Base-by-base conservation (phyloP, 2,113 vertebrate species). In the Rhinoptilus africanus region DNA sequence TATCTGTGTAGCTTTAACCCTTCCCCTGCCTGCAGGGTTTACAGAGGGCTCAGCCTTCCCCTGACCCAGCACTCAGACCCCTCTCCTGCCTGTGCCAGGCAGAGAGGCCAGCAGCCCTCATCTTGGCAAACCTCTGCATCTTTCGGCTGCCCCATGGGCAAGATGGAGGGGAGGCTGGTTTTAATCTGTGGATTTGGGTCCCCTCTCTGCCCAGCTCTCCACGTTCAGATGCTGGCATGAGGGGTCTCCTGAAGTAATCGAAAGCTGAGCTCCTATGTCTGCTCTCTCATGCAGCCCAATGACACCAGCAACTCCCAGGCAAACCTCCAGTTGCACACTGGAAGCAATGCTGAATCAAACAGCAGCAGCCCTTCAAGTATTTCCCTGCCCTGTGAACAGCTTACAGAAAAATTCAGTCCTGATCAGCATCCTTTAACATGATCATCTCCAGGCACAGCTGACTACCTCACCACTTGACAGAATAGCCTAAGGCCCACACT, bases 61-160 rank as follows among this genome's bases (percentile, higher is more conserved):
- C 54, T 45, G 15, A 11, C 5, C 6, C 22, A 17, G 35, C 14
- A 50, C 14, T 9, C 68, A 66, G 34, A 35, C 10, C 13, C 3
- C 13, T 59, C 32, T 50, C 51, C 48, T 41, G 37, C 47, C 39
- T 2, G 0, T 35, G 24, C 27, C 41, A 60, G 48, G 22, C 27
- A 66, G 37, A 88, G 39, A 48, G 30, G 4, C 17, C 74, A 67
- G 41, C 34, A 23, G 14, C 34, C 35, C 34, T 66, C 59, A 24
- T 5, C 45, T 12, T 13, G 27, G 23, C 13, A 72, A 86, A 28
- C 11, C 13, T 45, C 10, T 2, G 35, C 15, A 17, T 37, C 37
- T 63, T 41, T 41, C 0, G 0, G n/a, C 10, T 22, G 8, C 7
- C 3, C 24, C 28, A 7, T 0, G 4, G 20, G 15, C 27, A 28